These are phyloP conservation scores for Volucella zonaria DNA, from an alignment of 2,888 invertebrate genomes.

Conservation along the genomic window DNA sequence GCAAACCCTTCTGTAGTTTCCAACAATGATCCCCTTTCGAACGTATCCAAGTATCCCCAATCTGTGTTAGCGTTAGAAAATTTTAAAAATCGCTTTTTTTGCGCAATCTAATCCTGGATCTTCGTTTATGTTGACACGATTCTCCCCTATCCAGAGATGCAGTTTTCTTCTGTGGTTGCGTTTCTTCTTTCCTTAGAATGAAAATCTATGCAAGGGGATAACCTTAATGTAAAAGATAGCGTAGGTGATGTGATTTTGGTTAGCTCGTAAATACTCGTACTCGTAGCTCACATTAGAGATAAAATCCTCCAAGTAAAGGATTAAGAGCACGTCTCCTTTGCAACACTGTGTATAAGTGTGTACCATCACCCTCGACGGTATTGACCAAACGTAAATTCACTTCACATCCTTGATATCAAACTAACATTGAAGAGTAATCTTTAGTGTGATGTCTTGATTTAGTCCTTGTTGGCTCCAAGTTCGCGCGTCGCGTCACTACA, in stretches of 20 bases:
- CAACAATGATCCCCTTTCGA: neutral
- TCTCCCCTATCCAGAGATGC: neutral
- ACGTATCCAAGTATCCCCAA: neutral
- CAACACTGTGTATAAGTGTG: neutral
- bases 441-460: slow-evolving; percentile 59
- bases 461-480: slow-evolving; percentile 9
- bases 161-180: too few species aligned
- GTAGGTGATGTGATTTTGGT: slow-evolving; percentile 46
- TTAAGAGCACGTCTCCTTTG: neutral
- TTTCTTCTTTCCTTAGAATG: neutral
- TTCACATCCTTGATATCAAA: slow-evolving; percentile 10
- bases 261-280: slow-evolving; percentile 32
- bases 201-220: slow-evolving; percentile 5
- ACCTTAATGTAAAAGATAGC: slow-evolving; percentile 33
- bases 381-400: slow-evolving; percentile 42
- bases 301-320: slow-evolving; percentile 10
- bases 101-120: slow-evolving; percentile 46
- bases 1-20: neutral
- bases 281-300: slow-evolving; percentile 28
- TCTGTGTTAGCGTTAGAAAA: slow-evolving; percentile 14
- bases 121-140: slow-evolving; percentile 23
- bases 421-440: slow-evolving; percentile 42
- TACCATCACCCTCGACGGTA: neutral
- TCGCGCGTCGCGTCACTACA: slow-evolving; percentile 20
- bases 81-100: slow-evolving; percentile 13